Evolutionary conservation across 2,113 vertebrate genomes (phyloP).

Genomic region (Engystomops pustulosus): DNA sequence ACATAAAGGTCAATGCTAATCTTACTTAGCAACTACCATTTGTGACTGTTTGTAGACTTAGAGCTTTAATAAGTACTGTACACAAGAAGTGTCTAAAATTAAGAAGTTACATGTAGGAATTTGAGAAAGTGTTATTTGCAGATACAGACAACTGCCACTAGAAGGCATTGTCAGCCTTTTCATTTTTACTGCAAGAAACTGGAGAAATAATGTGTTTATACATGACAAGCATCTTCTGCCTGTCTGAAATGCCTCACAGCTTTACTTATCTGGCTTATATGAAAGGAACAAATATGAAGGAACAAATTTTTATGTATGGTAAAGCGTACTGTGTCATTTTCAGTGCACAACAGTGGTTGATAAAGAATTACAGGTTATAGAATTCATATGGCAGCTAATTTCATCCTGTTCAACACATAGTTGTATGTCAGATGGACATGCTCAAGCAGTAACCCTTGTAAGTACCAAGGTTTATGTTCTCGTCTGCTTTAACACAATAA

Average conservation of each 20-base stretch:
- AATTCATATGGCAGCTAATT: neutral
- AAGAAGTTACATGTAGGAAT: too few species aligned
- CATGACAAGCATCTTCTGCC: conserved; percentile 47
- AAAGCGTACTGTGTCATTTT: conserved; percentile 20
- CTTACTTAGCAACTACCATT: too few species aligned
- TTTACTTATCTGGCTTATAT: conserved; percentile 49
- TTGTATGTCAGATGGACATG: neutral
- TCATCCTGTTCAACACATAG: neutral
- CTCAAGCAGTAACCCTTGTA: neutral
- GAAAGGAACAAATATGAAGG: conserved; percentile 29
- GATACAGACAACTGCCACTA: conserved; percentile 30
- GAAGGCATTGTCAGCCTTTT: conserved; percentile 47
- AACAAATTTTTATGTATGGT: conserved; percentile 44
- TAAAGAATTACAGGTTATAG: conserved; percentile 31
- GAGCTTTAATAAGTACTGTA: neutral
- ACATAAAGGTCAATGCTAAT: too few species aligned
- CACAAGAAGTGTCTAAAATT: neutral
- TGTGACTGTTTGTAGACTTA: too few species aligned
- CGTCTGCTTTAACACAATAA: too few species aligned
- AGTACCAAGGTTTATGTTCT: too few species aligned
- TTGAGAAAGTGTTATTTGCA: too few species aligned
- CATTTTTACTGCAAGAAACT: neutral
- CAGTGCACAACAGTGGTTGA: conserved; percentile 6
- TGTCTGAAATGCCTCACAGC: conserved; percentile 42
- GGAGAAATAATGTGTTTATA: conserved; percentile 9